Conservation (phyloP, 2,797 vertebrate genomes). For the Eleutherodactylus coqui region DNA sequence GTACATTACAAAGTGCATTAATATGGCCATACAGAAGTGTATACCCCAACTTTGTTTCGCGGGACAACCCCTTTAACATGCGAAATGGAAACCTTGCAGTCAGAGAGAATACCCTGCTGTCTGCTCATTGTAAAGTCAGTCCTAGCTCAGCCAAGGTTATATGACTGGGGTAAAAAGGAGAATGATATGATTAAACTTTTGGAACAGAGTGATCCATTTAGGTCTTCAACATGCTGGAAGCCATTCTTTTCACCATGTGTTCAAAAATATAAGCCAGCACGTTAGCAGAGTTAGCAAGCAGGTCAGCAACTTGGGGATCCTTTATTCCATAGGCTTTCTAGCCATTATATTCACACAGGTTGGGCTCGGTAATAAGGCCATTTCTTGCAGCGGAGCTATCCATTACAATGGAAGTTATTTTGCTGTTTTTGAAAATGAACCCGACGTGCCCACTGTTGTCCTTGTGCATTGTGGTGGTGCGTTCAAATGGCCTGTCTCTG, state of each 20-base stretch:
- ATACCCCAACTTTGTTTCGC: no score
- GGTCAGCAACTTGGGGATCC: constrained; percentile 86
- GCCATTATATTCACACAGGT: constrained; percentile 87
- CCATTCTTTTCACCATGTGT: constrained; percentile 90
- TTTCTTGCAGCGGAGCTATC: constrained; percentile 89
- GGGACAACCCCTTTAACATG: no score
- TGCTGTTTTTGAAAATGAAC: constrained; percentile 88
- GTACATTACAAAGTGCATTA: no score
- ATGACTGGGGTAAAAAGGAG: constrained; percentile 24
- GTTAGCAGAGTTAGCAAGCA: constrained; percentile 79
- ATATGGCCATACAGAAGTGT: no score
- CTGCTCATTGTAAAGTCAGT: constrained; percentile 69
- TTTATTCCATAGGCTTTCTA: constrained; percentile 88
- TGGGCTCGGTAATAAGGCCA: constrained; percentile 86
- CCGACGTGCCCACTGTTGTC: constrained; percentile 85
- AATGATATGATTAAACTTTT: constrained; percentile 77
- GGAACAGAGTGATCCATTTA: constrained; percentile 87
- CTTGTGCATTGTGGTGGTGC: constrained; percentile 86
- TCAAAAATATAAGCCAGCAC: constrained; percentile 85
- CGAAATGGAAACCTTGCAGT: constrained; percentile 74
- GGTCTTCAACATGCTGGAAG: constrained; percentile 84
- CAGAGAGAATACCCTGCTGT: constrained; percentile 67
- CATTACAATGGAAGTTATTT: constrained; percentile 86
- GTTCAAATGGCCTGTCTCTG: constrained; percentile 86
- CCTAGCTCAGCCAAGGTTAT: constrained; percentile 67